Base-by-base conservation (phyloP, 1,140 invertebrate species). In the Atta cephalotes region DNA sequence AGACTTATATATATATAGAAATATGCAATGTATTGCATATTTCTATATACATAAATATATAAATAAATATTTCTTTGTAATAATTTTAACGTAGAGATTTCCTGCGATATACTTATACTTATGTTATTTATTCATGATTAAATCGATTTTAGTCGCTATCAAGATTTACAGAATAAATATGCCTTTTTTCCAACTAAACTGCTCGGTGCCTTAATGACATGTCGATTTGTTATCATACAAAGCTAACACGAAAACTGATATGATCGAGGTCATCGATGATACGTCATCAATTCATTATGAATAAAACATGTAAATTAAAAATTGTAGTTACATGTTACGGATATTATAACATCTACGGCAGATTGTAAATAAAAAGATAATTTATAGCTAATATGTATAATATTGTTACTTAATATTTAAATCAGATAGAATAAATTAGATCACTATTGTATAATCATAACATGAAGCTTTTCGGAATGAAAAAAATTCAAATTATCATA, bases 101-200 rank as follows among this genome's bases (percentile, higher is more conserved):
- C 1, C 3, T 14, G 45, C 9, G n/a, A 18, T 31, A 12, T 16
- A 63, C 28, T 78, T 78, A 39, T 28, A 25, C 39, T 78, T 51
- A 63, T 18, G 35, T 39, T 25, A 65, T 31, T 65, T 49, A 28
- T 60, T 39, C n/a, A 10, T n/a, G 5, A 7, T 6, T 77, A 66
- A 53, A 80, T 68, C 49, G 28, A 80, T 80, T 68, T 53, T 80
- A 31, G 1, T 68, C 7, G 18, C n/a, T 53, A 68, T 68, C 45
- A 53, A 18, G 77, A 80, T 80, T 51, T 68, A n/a, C 62, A 80
- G 28, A 14, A 68, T 68, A 14, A 18, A 28, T 58, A 58, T 77
- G 4, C 7, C 7, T 14, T 63, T 78, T 60, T 77, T 63, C 10
- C 25, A 28, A n/a, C 9, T 14, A 31, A 51, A n/a, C 18, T 56